phyloP scores from a whole-genome alignment of 2,113 vertebrate species.

The Otus sunia region DNA sequence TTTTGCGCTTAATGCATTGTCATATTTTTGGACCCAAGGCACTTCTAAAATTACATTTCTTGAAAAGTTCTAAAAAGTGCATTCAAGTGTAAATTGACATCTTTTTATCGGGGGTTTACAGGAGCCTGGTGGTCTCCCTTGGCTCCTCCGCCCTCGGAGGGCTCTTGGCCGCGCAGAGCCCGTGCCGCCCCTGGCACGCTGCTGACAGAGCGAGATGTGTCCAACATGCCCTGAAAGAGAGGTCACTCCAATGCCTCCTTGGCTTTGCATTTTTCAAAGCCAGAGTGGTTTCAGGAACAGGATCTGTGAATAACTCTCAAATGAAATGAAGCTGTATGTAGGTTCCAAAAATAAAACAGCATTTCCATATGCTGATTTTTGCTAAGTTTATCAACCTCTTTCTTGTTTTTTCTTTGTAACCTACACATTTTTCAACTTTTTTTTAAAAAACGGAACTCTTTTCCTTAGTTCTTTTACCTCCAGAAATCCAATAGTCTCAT shows the following conservation, averaged over 20 bases:
- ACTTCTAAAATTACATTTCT: neutral
- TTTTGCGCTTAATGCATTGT: slow-evolving; percentile 38
- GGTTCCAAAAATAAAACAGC: slow-evolving; percentile 27
- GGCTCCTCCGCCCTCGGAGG: neutral
- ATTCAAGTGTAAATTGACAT: slow-evolving; percentile 19
- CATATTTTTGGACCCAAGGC: slow-evolving; percentile 51
- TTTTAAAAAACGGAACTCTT: neutral
- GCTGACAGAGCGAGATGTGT: neutral
- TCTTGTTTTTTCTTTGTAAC: neutral
- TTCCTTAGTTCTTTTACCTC: neutral
- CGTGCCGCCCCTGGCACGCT: neutral
- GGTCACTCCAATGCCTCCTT: neutral
- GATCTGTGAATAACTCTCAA: neutral
- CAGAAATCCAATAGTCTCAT: neutral
- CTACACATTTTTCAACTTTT: neutral
- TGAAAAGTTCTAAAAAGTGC: slow-evolving; percentile 39
- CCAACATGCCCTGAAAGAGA: neutral
- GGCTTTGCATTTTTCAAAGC: neutral
- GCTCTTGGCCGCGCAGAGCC: neutral
- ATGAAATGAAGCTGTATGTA: neutral
- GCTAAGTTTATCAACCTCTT: neutral
- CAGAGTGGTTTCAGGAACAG: slow-evolving; percentile 27
- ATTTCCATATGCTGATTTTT: slow-evolving; percentile 27
- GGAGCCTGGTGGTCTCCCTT: slow-evolving; percentile 19
- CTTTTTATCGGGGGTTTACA: slow-evolving; percentile 40